Evolutionary conservation across 2,113 vertebrate genomes (phyloP).

Genomic region (Recurvirostra avosetta): DNA sequence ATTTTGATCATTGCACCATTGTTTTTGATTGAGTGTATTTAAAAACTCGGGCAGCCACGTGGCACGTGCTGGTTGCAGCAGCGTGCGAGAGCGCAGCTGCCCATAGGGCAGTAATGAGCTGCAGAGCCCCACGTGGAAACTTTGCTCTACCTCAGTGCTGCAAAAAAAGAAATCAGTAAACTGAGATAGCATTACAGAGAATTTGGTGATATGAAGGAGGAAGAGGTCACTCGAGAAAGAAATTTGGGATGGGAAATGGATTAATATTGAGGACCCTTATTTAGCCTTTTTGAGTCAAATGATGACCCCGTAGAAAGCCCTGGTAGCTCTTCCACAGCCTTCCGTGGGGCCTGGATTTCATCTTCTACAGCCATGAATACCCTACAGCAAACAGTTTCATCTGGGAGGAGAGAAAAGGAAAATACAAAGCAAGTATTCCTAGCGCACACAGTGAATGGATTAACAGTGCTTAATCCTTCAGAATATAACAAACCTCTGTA

Average conservation of each 20-base stretch:
- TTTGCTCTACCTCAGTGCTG: not conserved
- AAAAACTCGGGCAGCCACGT: not conserved
- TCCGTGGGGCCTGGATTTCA: not conserved
- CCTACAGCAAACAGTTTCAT: not conserved
- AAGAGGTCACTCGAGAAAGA: not conserved
- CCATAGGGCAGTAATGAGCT: not conserved
- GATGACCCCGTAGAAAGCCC: not conserved
- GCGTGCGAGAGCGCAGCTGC: rapidly evolving
- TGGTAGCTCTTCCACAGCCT: not conserved
- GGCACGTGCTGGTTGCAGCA: not conserved
- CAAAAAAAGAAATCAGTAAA: not conserved
- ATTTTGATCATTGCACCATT: not conserved
- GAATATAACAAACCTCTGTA: not conserved
- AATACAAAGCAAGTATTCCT: not conserved
- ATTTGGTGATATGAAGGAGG: not conserved
- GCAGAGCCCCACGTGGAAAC: not conserved
- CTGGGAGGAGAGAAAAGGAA: not conserved
- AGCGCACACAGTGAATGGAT: not conserved
- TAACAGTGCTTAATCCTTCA: not conserved
- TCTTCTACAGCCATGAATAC: not conserved
- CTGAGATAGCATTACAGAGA: not conserved
- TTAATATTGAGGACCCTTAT: not conserved
- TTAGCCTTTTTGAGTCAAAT: not conserved
- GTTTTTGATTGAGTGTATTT: not conserved
- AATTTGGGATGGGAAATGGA: not conserved